Base-by-base conservation (phyloP, 2,888 invertebrate genomes). In the Escarpia spicata region DNA sequence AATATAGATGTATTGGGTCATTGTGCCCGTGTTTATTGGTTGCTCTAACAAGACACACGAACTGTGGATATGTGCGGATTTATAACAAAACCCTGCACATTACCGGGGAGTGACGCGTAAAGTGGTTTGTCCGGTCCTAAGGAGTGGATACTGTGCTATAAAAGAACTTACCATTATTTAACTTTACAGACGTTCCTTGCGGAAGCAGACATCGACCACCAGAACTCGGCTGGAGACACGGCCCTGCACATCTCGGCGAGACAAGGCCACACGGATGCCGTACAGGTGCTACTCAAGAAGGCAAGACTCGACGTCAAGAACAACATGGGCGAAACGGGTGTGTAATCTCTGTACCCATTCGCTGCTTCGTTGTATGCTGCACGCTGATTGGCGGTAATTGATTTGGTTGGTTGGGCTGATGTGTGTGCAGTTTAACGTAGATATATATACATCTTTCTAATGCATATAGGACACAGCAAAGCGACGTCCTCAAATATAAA, bases 221-320 rank as follows among this genome's bases (percentile, higher is more conserved):
- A 94, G 92, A 96, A 96, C 93, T 93, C 94, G 6, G 93, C 95
- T 43, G 96, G 96, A 0, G 95, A 96, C 93, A 96, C 96, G 1
- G 95, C 96, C 0, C 93, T 96, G 26, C 96, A 96, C 93, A 94
- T 96, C 52, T 96, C 96, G 1, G 95, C 95, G 92, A 94, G 94
- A 26, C 93, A 94, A 52, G 96, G 96, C 9, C 94, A 95, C 92
- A 91, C 94, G 43, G 94, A 95, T 15, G 94, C 95, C 4, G 94
- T 95, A 26, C 45, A 93, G 89, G 93, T 94, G 10, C 94, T 96
- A 0, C 92, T 96, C 15, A 92, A 94, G 43, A 96, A 96, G 90
- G 95, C 95, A 31, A 95, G 95, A 92, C 95, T 96, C 19, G 95
- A 96, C 93, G 94, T 95, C 6, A 94, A 94, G 89, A 96, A 96